Percentiles rank a stretch among this genome's conserved stretches.
phyloP scores from a whole-genome alignment of 2,113 vertebrate genomes.

The Lepidiolamprologus cunningtoni region DNA sequence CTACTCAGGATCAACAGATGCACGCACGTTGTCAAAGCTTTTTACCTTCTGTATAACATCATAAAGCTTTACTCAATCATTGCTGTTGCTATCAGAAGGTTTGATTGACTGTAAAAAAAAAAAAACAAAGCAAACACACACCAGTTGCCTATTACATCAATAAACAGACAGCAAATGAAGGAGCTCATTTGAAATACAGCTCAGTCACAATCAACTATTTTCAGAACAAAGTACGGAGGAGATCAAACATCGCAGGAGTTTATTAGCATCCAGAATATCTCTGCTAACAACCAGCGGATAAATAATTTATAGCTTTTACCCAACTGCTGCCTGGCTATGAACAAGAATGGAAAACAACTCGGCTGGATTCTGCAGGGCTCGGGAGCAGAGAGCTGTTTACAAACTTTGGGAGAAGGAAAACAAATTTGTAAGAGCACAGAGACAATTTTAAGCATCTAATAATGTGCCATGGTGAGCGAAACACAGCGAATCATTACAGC shows the following conservation, averaged over 20 bases:
- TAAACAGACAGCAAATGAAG: conserved; percentile 21
- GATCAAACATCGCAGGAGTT: conserved; percentile 62
- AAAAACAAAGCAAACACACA: background rate
- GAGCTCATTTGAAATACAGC: conserved; percentile 17
- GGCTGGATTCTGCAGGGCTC: conserved; percentile 3
- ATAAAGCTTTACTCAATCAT: background rate
- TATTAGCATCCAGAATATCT: conserved; percentile 58
- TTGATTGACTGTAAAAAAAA: background rate
- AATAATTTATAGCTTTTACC: conserved; percentile 63
- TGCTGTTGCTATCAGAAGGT: background rate
- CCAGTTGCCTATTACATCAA: background rate
- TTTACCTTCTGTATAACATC: background rate
- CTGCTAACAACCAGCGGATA: conserved; percentile 53
- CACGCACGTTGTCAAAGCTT: background rate
- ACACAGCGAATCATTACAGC: background rate
- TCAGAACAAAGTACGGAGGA: conserved; percentile 22
- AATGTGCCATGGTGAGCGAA: background rate
- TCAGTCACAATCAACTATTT: conserved; percentile 45
- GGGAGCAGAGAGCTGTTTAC: conserved; percentile 19
- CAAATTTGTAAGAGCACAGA: conserved; percentile 1
- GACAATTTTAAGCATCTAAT: conserved; percentile 9
- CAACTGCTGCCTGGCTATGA: conserved; percentile 40
- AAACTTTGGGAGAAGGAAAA: background rate
- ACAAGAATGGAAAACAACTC: conserved; percentile 37
- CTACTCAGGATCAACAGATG: background rate